Evolutionary conservation across 2,888 invertebrate species (phyloP), one percentile per base, ranked within the genome.

Genomic region (Xanthia togata): DNA sequence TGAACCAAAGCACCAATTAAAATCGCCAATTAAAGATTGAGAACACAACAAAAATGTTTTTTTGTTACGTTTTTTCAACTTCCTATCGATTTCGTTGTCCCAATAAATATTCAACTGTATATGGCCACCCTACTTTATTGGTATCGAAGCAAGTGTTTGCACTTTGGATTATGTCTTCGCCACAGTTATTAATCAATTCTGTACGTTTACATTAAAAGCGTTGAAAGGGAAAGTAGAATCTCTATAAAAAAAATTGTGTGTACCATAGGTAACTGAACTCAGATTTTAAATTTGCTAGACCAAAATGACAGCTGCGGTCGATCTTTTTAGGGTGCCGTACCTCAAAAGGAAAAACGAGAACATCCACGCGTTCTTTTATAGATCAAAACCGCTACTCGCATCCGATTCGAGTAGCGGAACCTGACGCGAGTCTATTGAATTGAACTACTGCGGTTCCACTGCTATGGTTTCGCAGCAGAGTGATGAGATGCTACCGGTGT

Each of bases 61-160:
- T 75, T 50, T 63, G 20, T 73, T 17, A 12, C 11, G 1, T 47
- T 78, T 84, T 84, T 79, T 76, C 14, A 50, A 65, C 31, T 68
- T 76, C 71, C 59, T 68, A 53, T 73, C 68, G 53, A 64, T 60
- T 69, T 55, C 3, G 17, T 12, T 57, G 53, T 63, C 64, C 55
- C 12, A 47, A 63, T 44, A 75, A 38, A 75, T 63, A 71, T 60
- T 72, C 20, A 11, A 14, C 63, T 76, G 14, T 73, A 69, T 73
- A 76, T 83, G 81, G 88, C 20, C 31, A 79, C 86, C 68, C 74
- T 79, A 80, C 73, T 71, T 79, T 75, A 65, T 70, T 68, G 55
- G 53, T 79, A 72, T 60, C 63, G 59, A n/a, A 74, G 71, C 69
- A 82, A 76, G 64, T 87, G 74, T 85, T 83, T 73, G 76, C 73